Evolutionary conservation across 2,888 invertebrate species (phyloP).

Genomic region (Metellina segmentata): DNA sequence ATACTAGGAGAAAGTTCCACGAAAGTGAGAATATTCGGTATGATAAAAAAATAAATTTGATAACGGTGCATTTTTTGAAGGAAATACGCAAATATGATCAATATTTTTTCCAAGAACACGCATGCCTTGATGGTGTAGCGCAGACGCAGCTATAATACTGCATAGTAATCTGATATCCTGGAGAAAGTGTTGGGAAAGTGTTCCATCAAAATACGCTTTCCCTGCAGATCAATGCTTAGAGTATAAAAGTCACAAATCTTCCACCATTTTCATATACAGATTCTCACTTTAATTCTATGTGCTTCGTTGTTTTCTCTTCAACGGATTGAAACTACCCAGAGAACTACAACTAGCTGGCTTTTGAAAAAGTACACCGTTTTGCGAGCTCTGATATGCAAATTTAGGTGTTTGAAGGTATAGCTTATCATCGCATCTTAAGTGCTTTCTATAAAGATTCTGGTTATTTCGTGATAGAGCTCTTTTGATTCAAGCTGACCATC

Average conservation of each 20-base stretch:
- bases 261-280: not conserved
- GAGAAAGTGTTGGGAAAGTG: conserved; percentile 29
- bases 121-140: not conserved
- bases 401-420: too few species aligned
- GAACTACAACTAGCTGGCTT: not conserved
- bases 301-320: not conserved
- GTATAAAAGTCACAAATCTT: conserved; percentile 26
- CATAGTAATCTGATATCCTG: conserved; percentile 34
- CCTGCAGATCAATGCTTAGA: not conserved
- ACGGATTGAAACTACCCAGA: not conserved
- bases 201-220: conserved; percentile 10
- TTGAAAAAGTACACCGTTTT: not conserved
- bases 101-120: not conserved
- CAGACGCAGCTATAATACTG: not conserved
- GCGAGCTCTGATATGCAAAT: not conserved
- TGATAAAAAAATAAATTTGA: not conserved
- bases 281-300: not conserved
- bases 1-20: not conserved
- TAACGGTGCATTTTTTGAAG: not conserved
- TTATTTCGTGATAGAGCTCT: not conserved
- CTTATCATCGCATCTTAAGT: too few species aligned
- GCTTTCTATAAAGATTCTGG: not conserved
- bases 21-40: not conserved
- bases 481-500: not conserved
- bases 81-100: not conserved